These are phyloP conservation scores for Eupithecia insigniata DNA, from an alignment of 2,888 invertebrate genomes.

Conservation along the genomic window DNA sequence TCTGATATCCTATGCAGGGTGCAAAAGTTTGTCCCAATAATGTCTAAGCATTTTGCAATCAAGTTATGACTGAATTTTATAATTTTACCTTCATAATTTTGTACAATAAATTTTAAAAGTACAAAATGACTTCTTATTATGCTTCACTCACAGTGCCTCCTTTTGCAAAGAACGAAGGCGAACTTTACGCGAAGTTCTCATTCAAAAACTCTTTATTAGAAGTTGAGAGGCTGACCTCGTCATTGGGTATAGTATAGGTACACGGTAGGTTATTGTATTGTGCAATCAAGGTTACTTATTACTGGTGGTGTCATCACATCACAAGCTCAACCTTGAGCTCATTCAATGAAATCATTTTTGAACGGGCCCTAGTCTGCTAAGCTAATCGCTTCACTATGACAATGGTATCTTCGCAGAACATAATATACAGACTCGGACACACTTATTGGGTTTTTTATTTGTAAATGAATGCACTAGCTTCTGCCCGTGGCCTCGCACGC, in stretches of 20 bases:
- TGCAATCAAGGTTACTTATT: neutral
- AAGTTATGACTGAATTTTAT: conserved; percentile 72
- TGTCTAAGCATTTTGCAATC: conserved; percentile 70
- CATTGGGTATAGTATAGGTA: neutral
- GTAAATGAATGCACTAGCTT: too few species aligned
- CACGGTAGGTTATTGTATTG: neutral
- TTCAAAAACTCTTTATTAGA: neutral
- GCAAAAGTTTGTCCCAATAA: conserved; percentile 54
- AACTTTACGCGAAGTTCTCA: neutral
- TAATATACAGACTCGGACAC: too few species aligned
- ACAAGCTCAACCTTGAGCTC: neutral
- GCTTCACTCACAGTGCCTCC: neutral
- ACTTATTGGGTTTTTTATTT: too few species aligned
- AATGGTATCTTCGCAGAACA: neutral
- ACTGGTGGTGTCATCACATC: conserved; percentile 4
- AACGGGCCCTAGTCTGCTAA: neutral
- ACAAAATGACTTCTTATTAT: conserved; percentile 43
- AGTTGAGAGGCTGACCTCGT: neutral
- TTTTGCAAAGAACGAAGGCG: neutral
- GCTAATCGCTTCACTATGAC: neutral
- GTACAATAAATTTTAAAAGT: conserved; percentile 75
- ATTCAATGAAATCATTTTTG: neutral
- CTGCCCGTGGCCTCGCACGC: too few species aligned
- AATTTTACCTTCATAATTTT: conserved; percentile 47
- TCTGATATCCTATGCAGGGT: conserved; percentile 51